Conservation (phyloP, 2,113 vertebrate genomes). For the Cricetomys ansorgei region DNA sequence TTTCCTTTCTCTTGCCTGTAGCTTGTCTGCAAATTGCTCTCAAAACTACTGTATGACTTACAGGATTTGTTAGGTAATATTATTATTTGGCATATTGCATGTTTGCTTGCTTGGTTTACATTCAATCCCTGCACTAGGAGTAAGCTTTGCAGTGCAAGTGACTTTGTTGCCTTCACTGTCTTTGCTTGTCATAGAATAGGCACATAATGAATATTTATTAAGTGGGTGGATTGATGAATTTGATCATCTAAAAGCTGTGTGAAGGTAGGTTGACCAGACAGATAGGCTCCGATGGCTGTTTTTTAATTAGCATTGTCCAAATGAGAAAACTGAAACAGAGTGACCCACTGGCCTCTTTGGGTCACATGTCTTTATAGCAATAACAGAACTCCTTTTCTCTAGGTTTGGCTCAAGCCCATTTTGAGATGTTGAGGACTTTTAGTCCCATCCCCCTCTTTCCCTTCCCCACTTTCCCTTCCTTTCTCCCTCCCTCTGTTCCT, state of each 20-base stretch:
- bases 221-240: background rate
- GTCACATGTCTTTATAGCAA: background rate
- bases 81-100: background rate
- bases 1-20: background rate
- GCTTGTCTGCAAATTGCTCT: background rate
- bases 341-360: background rate
- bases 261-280: background rate
- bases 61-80: background rate
- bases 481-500: too few relatives aligned
- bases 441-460: too few relatives aligned
- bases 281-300: background rate
- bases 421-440: slow-evolving; percentile 19
- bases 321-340: background rate
- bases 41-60: background rate
- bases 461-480: background rate
- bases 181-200: slow-evolving; percentile 38
- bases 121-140: background rate
- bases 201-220: background rate
- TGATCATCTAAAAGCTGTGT: background rate
- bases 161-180: background rate
- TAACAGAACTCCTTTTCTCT: slow-evolving; percentile 17
- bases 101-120: background rate
- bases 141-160: background rate
- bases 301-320: background rate
- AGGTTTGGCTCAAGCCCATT: slow-evolving; percentile 27